phyloP scores from a whole-genome alignment of 35 echinoderm and acorn worm genomes.

The Eucidaris tribuloides region DNA sequence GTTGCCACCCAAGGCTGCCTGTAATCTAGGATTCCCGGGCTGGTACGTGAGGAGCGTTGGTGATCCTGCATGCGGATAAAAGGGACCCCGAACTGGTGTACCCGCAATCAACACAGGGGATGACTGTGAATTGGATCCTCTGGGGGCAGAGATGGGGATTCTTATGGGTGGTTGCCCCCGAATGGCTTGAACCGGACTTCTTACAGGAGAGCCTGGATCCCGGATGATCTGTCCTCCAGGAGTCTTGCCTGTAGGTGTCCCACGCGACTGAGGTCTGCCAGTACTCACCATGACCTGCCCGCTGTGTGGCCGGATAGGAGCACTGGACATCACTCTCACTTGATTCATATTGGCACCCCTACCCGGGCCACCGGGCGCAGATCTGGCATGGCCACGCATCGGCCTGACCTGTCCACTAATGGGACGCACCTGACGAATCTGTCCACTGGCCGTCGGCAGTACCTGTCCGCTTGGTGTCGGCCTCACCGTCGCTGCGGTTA shows the following conservation, averaged over 20 bases:
- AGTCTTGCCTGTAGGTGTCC: neutral
- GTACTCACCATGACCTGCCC: neutral
- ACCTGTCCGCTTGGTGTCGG: neutral
- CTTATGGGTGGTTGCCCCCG: neutral
- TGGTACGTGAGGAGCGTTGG: neutral
- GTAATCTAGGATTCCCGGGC: constrained; percentile 5
- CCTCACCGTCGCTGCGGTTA: constrained; percentile 12
- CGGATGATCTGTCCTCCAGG: neutral
- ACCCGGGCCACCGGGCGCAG: neutral
- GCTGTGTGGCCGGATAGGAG: neutral
- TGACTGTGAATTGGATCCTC: too few relatives aligned
- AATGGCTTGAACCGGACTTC: constrained; percentile 7
- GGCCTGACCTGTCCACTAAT: constrained; percentile 18
- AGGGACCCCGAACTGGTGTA: neutral
- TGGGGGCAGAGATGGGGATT: neutral
- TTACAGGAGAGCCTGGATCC: neutral
- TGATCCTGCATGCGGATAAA: neutral
- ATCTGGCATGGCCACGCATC: neutral
- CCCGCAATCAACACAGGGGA: neutral
- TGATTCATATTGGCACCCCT: neutral
- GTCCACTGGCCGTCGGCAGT: constrained; percentile 9
- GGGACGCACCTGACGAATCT: constrained; percentile 15
- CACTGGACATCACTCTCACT: constrained; percentile 1
- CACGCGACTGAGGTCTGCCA: neutral
- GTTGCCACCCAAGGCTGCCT: constrained; percentile 4